A percentile compares a stretch with the other conserved stretches of the same genome.
These are phyloP conservation scores for Argopecten irradians DNA, from an alignment of 1,140 invertebrate species.

Conservation along the genomic window DNA sequence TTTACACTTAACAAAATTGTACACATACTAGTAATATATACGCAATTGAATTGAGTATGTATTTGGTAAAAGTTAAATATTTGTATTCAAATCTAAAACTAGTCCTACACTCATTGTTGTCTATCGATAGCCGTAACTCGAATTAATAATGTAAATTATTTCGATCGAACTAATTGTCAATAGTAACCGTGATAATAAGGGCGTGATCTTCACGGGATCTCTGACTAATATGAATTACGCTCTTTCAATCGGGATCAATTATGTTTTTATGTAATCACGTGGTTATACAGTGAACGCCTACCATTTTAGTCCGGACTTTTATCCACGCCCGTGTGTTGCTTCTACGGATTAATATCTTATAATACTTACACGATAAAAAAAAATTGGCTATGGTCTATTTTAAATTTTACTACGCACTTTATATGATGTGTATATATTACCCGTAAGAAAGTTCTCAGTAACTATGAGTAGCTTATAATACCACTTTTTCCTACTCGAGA, in stretches of 20 bases:
- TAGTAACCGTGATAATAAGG: constrained; percentile 2
- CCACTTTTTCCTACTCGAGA: background rate
- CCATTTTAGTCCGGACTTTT: background rate
- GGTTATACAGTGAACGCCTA: background rate
- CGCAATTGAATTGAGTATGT: background rate
- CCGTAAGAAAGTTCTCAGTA: background rate
- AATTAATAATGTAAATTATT: background rate
- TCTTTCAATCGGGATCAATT: background rate
- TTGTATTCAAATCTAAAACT: background rate
- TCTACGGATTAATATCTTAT: background rate
- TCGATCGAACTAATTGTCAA: background rate
- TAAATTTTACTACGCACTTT: too few species aligned
- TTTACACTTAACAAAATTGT: background rate
- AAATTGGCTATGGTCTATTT: background rate
- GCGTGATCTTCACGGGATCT: background rate
- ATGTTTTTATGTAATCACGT: background rate
- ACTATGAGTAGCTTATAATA: background rate
- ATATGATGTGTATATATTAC: background rate
- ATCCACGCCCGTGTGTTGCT: background rate
- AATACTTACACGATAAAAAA: background rate
- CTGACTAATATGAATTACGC: background rate
- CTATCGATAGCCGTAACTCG: background rate
- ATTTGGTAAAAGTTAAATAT: background rate
- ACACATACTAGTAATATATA: background rate
- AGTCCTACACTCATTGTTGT: background rate